Base-by-base conservation (phyloP, 2,888 invertebrate species). In the Ochropleura leucogaster region DNA sequence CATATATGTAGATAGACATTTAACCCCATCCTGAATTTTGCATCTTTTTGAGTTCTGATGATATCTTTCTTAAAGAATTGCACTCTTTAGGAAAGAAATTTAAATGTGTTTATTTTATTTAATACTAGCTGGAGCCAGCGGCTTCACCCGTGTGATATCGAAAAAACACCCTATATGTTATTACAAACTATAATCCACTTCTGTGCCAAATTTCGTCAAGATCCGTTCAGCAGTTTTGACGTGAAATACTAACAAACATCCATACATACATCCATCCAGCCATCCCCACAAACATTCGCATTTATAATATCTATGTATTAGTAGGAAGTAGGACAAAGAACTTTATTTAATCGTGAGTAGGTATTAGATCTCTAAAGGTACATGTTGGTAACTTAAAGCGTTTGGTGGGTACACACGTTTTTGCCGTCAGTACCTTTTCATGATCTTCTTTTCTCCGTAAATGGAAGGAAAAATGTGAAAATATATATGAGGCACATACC, bases 401-500 rank as follows among this genome's bases (percentile, higher is more conserved):
- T 64, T 46, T 53, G 42, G 18, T 47, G 40, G 40, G 44, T 65
- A 72, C 57, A 76, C 76, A 80, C 69, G 68, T 84, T 84, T 72
- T 77, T 72, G 46, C 53, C 72, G n/a, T 40, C 67, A 77, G 55
- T 69, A 72, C 64, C 72, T 16, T 80, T 74, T 64, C 81, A 72
- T 77, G 77, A 76, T 81, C 82, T 71, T 67, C 68, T 80, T 66
- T 69, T 49, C 40, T 60, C 57, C 51, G 72, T 62, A 84, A 81
- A 84, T 84, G 80, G 49, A 16, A 69, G 82, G 64, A 68, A 82
- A 82, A 72, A 77, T 77, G 77, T 53, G 64, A 64, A 82, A 71
- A 80, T 69, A 83, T 51, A 84, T 46, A 79, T 72, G 64, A 60
- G 72, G 67, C 67, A 70, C 72, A 84, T 57, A 47, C 72, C 44